These are phyloP conservation scores for Amblyteles armatorius DNA, from an alignment of 2,888 invertebrate species.

Conservation along the genomic window DNA sequence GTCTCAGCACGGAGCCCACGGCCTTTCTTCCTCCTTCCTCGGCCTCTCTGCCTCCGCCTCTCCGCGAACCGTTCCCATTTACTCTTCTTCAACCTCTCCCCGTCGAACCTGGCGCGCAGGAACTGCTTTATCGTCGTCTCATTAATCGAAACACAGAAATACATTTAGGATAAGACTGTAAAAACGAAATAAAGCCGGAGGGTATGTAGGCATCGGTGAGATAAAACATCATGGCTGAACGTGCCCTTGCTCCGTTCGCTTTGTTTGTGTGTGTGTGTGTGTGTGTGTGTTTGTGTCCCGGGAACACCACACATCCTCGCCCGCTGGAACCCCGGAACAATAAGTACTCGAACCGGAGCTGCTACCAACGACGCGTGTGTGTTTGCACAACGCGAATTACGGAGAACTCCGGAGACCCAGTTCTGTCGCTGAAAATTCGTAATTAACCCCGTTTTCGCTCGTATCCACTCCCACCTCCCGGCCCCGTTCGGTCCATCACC, in stretches of 20 bases:
- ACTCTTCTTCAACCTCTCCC: conserved; percentile 6
- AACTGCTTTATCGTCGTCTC: conserved; percentile 74
- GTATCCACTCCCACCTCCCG: conserved; percentile 44
- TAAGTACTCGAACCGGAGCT: conserved; percentile 28
- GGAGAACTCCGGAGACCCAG: conserved; percentile 25
- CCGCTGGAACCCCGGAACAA: neutral
- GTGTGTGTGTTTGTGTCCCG: neutral
- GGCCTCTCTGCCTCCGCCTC: conserved; percentile 15
- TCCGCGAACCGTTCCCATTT: conserved; percentile 8
- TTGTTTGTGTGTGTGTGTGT: too few relatives aligned
- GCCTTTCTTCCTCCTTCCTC: conserved; percentile 16
- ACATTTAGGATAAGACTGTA: conserved; percentile 75
- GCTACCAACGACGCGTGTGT: conserved; percentile 3
- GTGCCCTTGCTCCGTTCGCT: conserved; percentile 3
- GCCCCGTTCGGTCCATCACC: neutral
- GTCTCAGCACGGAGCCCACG: conserved; percentile 10
- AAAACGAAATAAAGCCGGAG: conserved; percentile 72
- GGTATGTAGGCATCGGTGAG: conserved; percentile 60
- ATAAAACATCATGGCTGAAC: conserved; percentile 63
- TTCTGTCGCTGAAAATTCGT: conserved; percentile 33
- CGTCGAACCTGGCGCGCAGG: conserved; percentile 16
- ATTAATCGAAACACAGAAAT: conserved; percentile 77
- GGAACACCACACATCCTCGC: neutral
- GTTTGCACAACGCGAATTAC: conserved; percentile 9
- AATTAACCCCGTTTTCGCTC: conserved; percentile 64